phyloP scores from a whole-genome alignment of 1,140 invertebrate genomes.

The Forficula auricularia region DNA sequence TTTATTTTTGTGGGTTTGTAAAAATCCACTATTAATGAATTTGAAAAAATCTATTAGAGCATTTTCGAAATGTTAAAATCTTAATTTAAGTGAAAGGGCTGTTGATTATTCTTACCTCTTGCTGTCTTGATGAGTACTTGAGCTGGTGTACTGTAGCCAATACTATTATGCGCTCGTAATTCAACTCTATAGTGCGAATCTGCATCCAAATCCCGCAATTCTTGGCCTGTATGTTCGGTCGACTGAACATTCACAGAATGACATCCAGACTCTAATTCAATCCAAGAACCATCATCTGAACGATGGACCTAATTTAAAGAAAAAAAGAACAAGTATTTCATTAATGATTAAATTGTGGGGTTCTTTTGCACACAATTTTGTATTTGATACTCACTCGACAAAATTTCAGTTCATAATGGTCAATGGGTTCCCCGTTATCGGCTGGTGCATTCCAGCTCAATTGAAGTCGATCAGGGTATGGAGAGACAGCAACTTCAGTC shows the following conservation, averaged over 20 bases:
- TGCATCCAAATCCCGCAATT: constrained; percentile 44
- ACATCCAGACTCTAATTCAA: constrained; percentile 37
- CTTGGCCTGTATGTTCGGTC: constrained; percentile 39
- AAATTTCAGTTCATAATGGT: constrained; percentile 60
- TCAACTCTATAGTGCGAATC: constrained; percentile 68
- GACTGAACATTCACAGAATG: constrained; percentile 33
- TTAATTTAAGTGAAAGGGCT: no score
- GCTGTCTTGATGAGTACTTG: constrained; percentile 62
- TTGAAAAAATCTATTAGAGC: no score
- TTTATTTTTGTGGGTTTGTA: no score
- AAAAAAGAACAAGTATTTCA: constrained; percentile 3
- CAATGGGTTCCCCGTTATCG: constrained; percentile 76
- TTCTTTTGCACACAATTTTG: not conserved
- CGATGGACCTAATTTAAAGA: constrained; percentile 17
- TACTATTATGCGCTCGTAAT: constrained; percentile 63
- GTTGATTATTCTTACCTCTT: constrained; percentile 47
- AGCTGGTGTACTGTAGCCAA: constrained; percentile 59
- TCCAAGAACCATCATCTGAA: constrained; percentile 31
- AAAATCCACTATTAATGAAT: no score
- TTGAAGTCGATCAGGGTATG: constrained; percentile 58
- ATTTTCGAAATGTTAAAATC: no score
- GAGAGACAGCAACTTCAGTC: constrained; percentile 26
- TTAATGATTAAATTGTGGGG: not conserved
- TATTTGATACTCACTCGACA: constrained; percentile 44
- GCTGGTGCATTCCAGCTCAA: constrained; percentile 62